Conservation (phyloP, 2,113 vertebrate genomes). For the Colossoma macropomum region DNA sequence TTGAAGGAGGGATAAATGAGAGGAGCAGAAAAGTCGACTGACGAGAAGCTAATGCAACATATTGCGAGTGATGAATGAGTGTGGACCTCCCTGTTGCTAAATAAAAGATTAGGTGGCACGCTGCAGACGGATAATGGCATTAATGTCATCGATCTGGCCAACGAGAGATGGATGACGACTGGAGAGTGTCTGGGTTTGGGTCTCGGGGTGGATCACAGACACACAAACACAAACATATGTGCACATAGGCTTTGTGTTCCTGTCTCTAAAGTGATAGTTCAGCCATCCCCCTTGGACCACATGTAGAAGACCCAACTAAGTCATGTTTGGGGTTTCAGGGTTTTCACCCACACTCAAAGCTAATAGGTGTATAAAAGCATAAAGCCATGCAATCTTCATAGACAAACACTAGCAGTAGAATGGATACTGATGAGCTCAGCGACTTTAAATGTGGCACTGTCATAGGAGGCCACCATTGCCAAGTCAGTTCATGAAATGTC, state of each 20-base stretch:
- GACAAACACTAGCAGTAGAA: no score
- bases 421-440: no score
- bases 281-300: no score
- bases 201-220: not conserved
- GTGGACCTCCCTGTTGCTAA: slow-evolving; percentile 47
- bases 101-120: slow-evolving; percentile 58
- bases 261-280: not conserved
- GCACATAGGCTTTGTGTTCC: not conserved
- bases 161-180: slow-evolving; percentile 45
- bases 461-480: no score
- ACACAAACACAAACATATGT: slow-evolving; percentile 16
- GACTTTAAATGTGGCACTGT: no score
- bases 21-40: slow-evolving; percentile 29
- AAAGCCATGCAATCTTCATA: no score
- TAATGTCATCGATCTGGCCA: slow-evolving; percentile 55
- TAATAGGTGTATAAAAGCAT: no score
- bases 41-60: slow-evolving; percentile 52
- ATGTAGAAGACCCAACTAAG: no score
- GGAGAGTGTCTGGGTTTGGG: not conserved
- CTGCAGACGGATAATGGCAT: slow-evolving; percentile 57
- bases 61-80: slow-evolving; percentile 49
- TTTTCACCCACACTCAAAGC: no score
- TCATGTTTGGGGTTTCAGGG: no score
- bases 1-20: slow-evolving; percentile 34
- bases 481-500: no score